A percentile compares a stretch with the other conserved stretches of the same genome.
phyloP scores from a whole-genome alignment of 2,797 vertebrate genomes.

The Chrosomus eos region DNA sequence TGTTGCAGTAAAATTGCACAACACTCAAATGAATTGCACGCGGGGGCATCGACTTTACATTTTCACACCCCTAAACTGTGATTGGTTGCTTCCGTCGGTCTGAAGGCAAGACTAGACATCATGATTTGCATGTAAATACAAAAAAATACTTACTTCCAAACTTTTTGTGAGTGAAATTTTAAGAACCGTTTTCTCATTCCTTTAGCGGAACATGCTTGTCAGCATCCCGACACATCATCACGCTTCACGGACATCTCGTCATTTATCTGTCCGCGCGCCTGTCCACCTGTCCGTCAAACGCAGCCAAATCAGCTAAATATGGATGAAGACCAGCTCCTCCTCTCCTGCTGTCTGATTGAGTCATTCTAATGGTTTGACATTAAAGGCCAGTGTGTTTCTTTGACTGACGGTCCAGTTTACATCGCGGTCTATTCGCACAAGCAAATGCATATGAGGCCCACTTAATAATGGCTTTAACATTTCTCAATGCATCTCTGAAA shows the following conservation, averaged over 20 bases:
- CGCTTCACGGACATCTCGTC: conserved; percentile 70
- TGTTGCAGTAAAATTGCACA: neutral
- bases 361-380: conserved; percentile 57
- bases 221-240: conserved; percentile 71
- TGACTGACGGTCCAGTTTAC: conserved; percentile 19
- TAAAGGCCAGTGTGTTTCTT: conserved; percentile 47
- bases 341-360: conserved; percentile 48
- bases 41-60: too few relatives aligned
- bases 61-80: too few relatives aligned
- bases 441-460: neutral
- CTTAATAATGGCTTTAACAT: neutral
- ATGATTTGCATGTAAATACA: too few relatives aligned
- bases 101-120: too few relatives aligned
- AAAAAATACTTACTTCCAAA: neutral
- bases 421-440: neutral
- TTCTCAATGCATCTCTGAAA: neutral
- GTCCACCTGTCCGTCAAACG: conserved; percentile 64
- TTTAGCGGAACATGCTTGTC: conserved; percentile 64
- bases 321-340: conserved; percentile 31
- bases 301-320: conserved; percentile 57
- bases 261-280: conserved; percentile 76
- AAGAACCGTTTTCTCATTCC: conserved; percentile 41
- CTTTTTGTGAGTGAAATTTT: conserved; percentile 33
- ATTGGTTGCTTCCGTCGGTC: too few relatives aligned
- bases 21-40: too few relatives aligned